Conservation (phyloP, 1,140 invertebrate species). For the Metopolophium dirhodum region DNA sequence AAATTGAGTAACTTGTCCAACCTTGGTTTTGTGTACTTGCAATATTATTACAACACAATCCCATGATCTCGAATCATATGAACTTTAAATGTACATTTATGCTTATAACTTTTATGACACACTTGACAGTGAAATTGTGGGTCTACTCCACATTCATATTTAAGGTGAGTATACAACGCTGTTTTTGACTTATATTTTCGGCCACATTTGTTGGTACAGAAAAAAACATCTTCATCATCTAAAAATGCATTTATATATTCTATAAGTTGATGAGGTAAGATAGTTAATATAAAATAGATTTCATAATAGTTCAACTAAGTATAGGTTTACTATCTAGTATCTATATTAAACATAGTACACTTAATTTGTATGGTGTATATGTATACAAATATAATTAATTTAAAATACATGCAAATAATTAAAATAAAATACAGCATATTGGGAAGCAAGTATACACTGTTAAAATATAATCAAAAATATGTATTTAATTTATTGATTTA, state of each 20-base stretch:
- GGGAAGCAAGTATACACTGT: background rate
- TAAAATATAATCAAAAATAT: conserved; percentile 12
- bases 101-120: conserved; percentile 50
- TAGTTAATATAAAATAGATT: background rate
- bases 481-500: background rate
- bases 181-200: conserved; percentile 59
- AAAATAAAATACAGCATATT: conserved; percentile 15
- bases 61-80: conserved; percentile 56
- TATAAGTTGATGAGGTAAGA: background rate
- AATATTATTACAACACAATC: conserved; percentile 2
- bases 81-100: conserved; percentile 60
- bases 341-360: background rate
- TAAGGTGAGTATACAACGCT: conserved; percentile 52
- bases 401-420: background rate
- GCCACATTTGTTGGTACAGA: conserved; percentile 63
- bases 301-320: background rate
- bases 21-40: background rate
- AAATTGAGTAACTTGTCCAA: no score
- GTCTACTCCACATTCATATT: conserved; percentile 58
- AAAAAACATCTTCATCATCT: conserved; percentile 61
- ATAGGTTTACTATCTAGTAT: background rate
- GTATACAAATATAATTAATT: conserved; percentile 19
- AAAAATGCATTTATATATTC: conserved; percentile 38
- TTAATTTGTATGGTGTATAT: background rate
- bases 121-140: conserved; percentile 57